Conservation (phyloP, 2,797 vertebrate species). For the Necrosyrtes monachus region DNA sequence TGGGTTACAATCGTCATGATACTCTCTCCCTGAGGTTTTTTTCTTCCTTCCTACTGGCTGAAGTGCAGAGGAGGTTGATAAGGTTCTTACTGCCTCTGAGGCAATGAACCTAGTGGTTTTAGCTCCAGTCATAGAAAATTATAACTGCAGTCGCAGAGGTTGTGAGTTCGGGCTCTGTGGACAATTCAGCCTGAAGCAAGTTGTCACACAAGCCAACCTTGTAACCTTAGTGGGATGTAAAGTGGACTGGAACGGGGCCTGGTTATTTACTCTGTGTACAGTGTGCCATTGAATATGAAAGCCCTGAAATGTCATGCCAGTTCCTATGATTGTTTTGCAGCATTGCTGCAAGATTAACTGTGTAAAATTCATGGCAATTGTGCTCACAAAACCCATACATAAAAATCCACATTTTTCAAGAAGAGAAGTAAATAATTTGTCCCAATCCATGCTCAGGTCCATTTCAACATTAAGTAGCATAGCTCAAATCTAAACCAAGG, state of each 20-base stretch:
- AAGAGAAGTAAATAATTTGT: not conserved
- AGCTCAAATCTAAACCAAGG: not conserved
- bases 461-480: not conserved
- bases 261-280: not conserved
- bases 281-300: not conserved
- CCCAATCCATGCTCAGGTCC: not conserved
- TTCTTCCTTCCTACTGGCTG: not conserved
- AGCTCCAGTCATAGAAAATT: not conserved
- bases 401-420: not conserved
- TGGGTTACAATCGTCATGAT: not conserved
- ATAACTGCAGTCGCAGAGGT: not conserved
- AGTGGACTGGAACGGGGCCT: not conserved
- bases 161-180: not conserved
- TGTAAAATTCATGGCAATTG: not conserved
- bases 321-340: not conserved
- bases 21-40: not conserved
- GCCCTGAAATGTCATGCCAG: not conserved
- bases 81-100: not conserved
- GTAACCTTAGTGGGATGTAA: not conserved
- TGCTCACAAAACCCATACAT: not conserved
- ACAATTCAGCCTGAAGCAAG: not conserved
- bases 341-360: not conserved
- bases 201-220: not conserved
- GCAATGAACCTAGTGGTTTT: not conserved
- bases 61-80: not conserved